phyloP scores from a whole-genome alignment of 2,113 vertebrate species.

The Fulmarus glacialis region DNA sequence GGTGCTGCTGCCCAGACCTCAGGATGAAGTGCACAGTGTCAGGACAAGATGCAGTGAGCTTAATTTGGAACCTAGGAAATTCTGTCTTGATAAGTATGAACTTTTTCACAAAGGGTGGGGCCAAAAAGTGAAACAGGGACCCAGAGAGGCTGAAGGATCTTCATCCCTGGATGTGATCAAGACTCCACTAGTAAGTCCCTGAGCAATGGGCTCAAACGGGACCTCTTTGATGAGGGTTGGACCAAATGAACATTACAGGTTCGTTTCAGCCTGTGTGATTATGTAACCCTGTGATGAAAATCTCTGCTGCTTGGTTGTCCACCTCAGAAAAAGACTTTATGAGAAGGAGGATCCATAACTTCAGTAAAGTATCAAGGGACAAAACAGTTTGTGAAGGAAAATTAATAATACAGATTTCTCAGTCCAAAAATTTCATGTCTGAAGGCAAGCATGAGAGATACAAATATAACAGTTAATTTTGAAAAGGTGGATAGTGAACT shows the following conservation, averaged over 20 bases:
- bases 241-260: not conserved
- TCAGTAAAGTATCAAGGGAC: not conserved
- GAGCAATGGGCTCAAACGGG: not conserved
- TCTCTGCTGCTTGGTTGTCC: not conserved
- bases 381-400: not conserved
- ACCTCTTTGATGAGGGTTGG: not conserved
- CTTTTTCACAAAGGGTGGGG: not conserved
- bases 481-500: not conserved
- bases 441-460: not conserved
- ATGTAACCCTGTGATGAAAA: not conserved
- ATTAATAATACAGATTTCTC: not conserved
- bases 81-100: not conserved
- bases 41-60: not conserved
- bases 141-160: not conserved
- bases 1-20: not conserved
- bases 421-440: not conserved
- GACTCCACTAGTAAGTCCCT: not conserved
- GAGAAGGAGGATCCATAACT: not conserved
- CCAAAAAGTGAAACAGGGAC: not conserved
- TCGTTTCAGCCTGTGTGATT: not conserved
- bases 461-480: not conserved
- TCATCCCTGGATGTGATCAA: not conserved
- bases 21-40: not conserved
- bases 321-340: not conserved
- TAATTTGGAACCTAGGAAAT: not conserved